Conservation (phyloP, 2,113 vertebrate genomes). For the Scopus umbretta region DNA sequence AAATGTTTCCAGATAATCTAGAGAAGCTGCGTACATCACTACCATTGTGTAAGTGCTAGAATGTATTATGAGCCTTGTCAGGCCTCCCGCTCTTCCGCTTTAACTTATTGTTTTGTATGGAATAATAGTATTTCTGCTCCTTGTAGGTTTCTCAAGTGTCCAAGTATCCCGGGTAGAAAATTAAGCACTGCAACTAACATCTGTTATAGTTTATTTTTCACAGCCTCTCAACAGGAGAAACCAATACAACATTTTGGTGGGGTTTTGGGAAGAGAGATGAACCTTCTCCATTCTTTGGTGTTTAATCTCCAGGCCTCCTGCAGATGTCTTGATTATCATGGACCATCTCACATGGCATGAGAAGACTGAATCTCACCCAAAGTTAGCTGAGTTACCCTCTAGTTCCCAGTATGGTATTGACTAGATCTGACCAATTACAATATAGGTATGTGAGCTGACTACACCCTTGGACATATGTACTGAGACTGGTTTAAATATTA, state of each 20-base stretch:
- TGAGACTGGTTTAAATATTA: not conserved
- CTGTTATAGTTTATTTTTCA: not conserved
- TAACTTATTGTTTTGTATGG: not conserved
- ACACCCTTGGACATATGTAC: not conserved
- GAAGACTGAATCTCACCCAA: not conserved
- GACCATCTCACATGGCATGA: not conserved
- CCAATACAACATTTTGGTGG: not conserved
- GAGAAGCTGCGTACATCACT: not conserved
- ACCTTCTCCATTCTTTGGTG: not conserved
- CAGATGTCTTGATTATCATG: not conserved
- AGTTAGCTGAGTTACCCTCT: not conserved
- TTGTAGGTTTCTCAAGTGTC: not conserved
- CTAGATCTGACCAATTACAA: not conserved
- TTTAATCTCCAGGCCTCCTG: not conserved
- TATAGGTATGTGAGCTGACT: not conserved
- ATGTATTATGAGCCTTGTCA: not conserved
- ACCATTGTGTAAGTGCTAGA: not conserved
- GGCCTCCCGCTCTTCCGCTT: not conserved
- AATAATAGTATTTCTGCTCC: not conserved
- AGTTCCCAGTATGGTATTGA: not conserved
- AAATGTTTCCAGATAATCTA: not conserved
- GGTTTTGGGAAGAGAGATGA: not conserved
- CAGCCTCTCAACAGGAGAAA: not conserved
- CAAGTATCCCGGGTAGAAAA: not conserved
- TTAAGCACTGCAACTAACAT: not conserved